Evolutionary conservation across 1,140 invertebrate species (phyloP).

Genomic region (Chrysomallon squamiferum): DNA sequence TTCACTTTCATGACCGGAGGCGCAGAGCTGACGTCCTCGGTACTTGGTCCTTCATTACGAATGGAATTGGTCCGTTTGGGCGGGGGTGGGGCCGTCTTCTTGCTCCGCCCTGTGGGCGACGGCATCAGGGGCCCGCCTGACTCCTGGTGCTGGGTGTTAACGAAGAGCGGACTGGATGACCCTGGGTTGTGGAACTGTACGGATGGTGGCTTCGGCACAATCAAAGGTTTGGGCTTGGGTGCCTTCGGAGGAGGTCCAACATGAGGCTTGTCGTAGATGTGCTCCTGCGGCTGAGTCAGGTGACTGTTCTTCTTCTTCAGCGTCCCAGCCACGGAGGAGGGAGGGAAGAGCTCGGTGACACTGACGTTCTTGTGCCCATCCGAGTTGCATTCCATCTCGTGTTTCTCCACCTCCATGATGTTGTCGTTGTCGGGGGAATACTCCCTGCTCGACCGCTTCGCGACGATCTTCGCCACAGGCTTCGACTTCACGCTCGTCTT

Average conservation of each 20-base stretch:
- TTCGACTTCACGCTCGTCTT: constrained; percentile 73
- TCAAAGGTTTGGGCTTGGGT: constrained; percentile 24
- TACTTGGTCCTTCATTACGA: constrained; percentile 13
- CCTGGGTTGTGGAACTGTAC: not conserved
- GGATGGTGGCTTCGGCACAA: constrained; percentile 25
- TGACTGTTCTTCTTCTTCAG: constrained; percentile 18
- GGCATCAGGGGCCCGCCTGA: constrained; percentile 15
- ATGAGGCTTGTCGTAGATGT: constrained; percentile 54
- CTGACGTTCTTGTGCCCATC: constrained; percentile 38
- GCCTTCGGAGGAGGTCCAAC: constrained; percentile 26
- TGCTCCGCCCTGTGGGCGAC: constrained; percentile 31
- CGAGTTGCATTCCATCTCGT: constrained; percentile 41
- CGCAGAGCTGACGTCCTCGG: not conserved
- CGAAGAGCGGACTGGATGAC: constrained; percentile 29
- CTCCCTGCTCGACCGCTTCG: constrained; percentile 63
- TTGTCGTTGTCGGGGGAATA: constrained; percentile 48
- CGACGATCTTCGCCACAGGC: constrained; percentile 84
- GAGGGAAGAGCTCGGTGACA: constrained; percentile 15
- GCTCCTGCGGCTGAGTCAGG: constrained; percentile 28
- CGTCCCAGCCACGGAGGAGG: constrained; percentile 16
- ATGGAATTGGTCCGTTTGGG: constrained; percentile 75
- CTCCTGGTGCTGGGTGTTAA: constrained; percentile 30
- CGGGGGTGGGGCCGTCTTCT: constrained; percentile 76
- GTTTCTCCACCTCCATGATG: constrained; percentile 42
- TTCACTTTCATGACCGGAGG: not conserved